Conservation (phyloP, 2,888 invertebrate genomes). For the Latrodectus hesperus region DNA sequence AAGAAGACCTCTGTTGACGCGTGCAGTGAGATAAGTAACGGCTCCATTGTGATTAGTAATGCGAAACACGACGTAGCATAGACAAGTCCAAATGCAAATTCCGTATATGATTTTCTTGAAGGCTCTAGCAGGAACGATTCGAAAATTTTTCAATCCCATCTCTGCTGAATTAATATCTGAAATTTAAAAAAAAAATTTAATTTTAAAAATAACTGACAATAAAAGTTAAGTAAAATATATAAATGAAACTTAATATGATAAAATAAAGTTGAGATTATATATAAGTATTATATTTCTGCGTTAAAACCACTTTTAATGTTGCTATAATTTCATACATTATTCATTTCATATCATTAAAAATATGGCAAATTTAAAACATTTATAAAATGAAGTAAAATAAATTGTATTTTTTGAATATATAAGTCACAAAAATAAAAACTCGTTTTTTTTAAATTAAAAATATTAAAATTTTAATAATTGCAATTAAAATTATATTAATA, state of each 20-base stretch:
- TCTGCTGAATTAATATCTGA: slow-evolving; percentile 44
- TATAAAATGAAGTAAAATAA: too few species aligned
- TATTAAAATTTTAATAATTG: too few species aligned
- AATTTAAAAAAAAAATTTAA: slow-evolving; percentile 18
- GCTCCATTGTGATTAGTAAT: slow-evolving; percentile 65
- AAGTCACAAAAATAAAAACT: too few species aligned
- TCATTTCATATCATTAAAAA: too few species aligned
- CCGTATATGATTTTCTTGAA: slow-evolving; percentile 70
- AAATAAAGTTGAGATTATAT: neutral
- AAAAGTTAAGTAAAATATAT: neutral
- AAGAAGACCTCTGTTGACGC: slow-evolving; percentile 69
- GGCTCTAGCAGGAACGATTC: slow-evolving; percentile 67
- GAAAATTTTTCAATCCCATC: slow-evolving; percentile 56
- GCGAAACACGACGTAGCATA: slow-evolving; percentile 71
- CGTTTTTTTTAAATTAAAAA: too few species aligned
- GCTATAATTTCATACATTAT: too few species aligned
- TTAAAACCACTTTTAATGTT: too few species aligned
- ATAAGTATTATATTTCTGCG: too few species aligned
- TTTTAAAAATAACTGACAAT: neutral
- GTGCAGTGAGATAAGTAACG: slow-evolving; percentile 66
- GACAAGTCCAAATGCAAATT: slow-evolving; percentile 71
- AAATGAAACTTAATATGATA: neutral
- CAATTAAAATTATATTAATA: too few species aligned
- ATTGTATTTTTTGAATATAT: too few species aligned
- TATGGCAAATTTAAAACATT: too few species aligned